Evolutionary conservation across 1,140 invertebrate species (phyloP), one percentile per base, ranked within the genome.

Genomic region (Drosophila santomea): DNA sequence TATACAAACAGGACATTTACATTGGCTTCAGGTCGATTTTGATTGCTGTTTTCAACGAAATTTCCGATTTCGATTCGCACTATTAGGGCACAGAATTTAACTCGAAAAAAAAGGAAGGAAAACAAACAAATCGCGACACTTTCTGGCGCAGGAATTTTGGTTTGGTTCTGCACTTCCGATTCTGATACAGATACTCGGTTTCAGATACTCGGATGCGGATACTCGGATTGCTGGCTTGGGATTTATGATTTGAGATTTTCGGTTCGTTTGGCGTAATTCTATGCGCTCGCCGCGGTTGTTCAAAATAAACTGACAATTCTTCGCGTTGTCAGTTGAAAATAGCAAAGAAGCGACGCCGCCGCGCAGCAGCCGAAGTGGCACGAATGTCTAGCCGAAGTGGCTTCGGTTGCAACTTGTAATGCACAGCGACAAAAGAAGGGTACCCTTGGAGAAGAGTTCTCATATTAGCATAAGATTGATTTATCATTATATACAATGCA

Each of bases 221-320:
- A 56, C 60, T 43, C 1, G 17, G 23, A 55, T 38, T 20, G 17
- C 4, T 4, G 4, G 48, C 11, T 35, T 62, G 4, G 17, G 50
- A 58, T 20, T 20, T 20, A 2, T 20, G 20, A 25, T 45, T 45
- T 38, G 20, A 17, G 32, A 15, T 57, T 7, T 15, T 47, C 14
- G 11, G 14, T 64, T 74, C 79, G 68, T 38, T 56, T 71, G 56
- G 78, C 78, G 82, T 45, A 51, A 51, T 88, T 88, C 80, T 89
- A 71, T 89, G 84, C 80, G 72, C 74, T 84, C 84, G 84, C 67
- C 71, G 77, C 84, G 84, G 58, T 71, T 80, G 84, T 74, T 89
- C 80, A 89, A 89, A 89, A 89, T 89, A 84, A 89, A 89, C 84
- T 89, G 78, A 89, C 80, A 74, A 74, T 89, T 89, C 74, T 84